Conservation (phyloP, 2,888 invertebrate genomes). For the Linnaemya tessellans region DNA sequence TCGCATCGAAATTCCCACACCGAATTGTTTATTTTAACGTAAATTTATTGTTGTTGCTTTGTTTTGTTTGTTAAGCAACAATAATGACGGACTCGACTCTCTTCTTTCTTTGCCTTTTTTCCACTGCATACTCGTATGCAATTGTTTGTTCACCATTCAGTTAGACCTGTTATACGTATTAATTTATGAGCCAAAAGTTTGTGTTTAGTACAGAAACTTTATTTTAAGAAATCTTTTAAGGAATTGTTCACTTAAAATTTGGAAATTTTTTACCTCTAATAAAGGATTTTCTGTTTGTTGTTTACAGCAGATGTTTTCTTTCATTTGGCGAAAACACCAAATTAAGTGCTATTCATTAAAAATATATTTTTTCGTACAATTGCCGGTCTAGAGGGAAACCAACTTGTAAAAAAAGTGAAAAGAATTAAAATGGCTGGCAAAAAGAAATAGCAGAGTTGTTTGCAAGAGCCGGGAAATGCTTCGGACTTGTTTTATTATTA, state of each 20-base stretch:
- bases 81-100: slow-evolving; percentile 62
- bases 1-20: slow-evolving; percentile 71
- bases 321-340: too few relatives aligned
- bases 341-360: too few relatives aligned
- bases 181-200: slow-evolving; percentile 45
- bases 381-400: too few relatives aligned
- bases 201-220: not conserved
- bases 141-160: slow-evolving; percentile 20
- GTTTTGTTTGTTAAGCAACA: slow-evolving; percentile 68
- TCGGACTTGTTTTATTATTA: too few relatives aligned
- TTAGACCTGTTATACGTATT: slow-evolving; percentile 61
- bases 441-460: too few relatives aligned
- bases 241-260: not conserved
- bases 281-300: too few relatives aligned
- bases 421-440: too few relatives aligned
- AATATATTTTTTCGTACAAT: too few relatives aligned
- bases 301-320: too few relatives aligned
- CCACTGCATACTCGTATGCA: not conserved
- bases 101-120: slow-evolving; percentile 13
- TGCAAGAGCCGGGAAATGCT: too few relatives aligned
- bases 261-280: not conserved
- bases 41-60: slow-evolving; percentile 60
- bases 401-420: too few relatives aligned
- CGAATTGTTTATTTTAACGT: slow-evolving; percentile 73
- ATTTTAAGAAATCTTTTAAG: not conserved